Percentiles rank a stretch among this genome's conserved stretches.
phyloP scores from a whole-genome alignment of 92 coral and sea anemone species.

The Porites rus region DNA sequence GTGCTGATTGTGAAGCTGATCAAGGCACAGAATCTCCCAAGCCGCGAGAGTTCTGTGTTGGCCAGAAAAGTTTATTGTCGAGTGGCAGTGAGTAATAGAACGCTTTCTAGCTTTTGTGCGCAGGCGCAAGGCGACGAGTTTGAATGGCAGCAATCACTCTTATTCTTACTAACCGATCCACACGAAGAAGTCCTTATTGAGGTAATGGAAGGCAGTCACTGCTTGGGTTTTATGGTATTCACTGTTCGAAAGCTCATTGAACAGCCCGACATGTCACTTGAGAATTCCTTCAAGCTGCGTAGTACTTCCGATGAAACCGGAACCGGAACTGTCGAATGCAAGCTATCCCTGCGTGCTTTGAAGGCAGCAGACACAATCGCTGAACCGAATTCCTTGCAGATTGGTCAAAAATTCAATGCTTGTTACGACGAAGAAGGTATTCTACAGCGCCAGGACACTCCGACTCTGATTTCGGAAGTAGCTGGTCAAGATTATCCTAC shows the following conservation, averaged over 20 bases:
- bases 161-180: constrained; percentile 86
- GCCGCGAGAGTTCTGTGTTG: constrained; percentile 46
- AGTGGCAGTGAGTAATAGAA: constrained; percentile 76
- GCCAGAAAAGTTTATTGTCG: constrained; percentile 76
- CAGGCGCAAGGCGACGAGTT: constrained; percentile 57
- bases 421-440: not conserved
- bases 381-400: not conserved
- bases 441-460: constrained; percentile 20
- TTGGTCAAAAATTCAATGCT: constrained; percentile 16
- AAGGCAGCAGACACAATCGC: constrained; percentile 48
- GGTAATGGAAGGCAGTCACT: constrained; percentile 42
- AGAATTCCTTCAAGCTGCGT: constrained; percentile 73
- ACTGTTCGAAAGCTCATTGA: constrained; percentile 71
- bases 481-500: constrained; percentile 32
- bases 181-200: constrained; percentile 65
- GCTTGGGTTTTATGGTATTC: constrained; percentile 68
- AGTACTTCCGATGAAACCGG: constrained; percentile 42
- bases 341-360: constrained; percentile 85
- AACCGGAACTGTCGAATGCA: constrained; percentile 75
- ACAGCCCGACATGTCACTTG: constrained; percentile 85
- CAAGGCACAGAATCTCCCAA: constrained; percentile 77
- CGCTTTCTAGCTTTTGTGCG: constrained; percentile 64
- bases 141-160: constrained; percentile 85
- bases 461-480: constrained; percentile 45
- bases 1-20: constrained; percentile 86